These are phyloP conservation scores for Stomorhina lunata DNA, from an alignment of 2,888 invertebrate genomes.

Conservation along the genomic window DNA sequence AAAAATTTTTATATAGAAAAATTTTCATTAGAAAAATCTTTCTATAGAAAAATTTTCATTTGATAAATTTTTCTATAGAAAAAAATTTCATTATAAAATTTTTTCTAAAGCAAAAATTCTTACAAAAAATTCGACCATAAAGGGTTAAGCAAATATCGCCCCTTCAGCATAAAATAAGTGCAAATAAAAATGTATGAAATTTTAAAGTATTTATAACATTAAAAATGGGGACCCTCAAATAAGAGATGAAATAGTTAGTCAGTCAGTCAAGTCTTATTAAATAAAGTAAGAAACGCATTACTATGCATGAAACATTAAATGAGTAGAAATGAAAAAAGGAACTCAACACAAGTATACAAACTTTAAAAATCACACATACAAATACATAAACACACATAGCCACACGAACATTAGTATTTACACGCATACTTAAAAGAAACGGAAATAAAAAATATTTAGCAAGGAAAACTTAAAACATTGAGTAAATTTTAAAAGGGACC, in stretches of 20 bases:
- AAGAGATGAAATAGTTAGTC: constrained; percentile 47
- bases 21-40: too few species aligned
- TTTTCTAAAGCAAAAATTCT: too few species aligned
- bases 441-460: constrained; percentile 8
- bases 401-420: background rate
- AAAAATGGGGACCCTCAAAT: constrained; percentile 45
- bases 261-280: constrained; percentile 48
- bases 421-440: background rate
- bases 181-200: constrained; percentile 29
- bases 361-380: background rate
- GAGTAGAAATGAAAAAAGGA: constrained; percentile 5
- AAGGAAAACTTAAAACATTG: constrained; percentile 12
- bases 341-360: background rate
- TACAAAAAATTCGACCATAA: background rate
- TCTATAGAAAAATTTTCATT: too few species aligned
- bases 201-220: constrained; percentile 51
- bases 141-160: constrained; percentile 12
- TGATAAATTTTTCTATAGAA: too few species aligned
- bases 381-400: background rate
- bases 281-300: constrained; percentile 51
- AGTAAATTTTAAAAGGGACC: constrained; percentile 30
- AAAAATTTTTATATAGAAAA: too few species aligned
- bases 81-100: too few species aligned
- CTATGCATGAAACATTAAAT: constrained; percentile 51
- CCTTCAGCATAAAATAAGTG: background rate